Conservation (phyloP, 2,888 invertebrate species). For the Noctua janthina region DNA sequence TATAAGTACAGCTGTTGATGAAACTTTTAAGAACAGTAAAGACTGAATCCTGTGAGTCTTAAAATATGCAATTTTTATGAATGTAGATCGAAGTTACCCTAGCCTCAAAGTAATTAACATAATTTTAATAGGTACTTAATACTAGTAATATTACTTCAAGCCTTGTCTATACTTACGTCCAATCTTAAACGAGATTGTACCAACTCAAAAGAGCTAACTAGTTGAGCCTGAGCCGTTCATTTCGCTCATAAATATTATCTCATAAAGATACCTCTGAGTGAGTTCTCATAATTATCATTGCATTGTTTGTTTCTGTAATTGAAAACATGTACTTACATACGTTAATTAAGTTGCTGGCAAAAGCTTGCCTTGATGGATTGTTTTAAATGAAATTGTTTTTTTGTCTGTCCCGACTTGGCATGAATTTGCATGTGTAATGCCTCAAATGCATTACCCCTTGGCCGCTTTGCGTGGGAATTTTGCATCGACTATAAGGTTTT, state of each 20-base stretch:
- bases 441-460: conserved; percentile 82
- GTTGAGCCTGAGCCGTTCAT: conserved; percentile 11
- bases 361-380: conserved; percentile 85
- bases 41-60: not conserved
- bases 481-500: conserved; percentile 75
- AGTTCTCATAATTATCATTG: conserved; percentile 68
- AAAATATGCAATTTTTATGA: not conserved
- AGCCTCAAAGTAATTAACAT: not conserved
- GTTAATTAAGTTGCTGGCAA: conserved; percentile 86
- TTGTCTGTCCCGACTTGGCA: conserved; percentile 79
- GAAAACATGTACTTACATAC: conserved; percentile 76
- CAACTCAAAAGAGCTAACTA: conserved; percentile 20
- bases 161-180: not conserved
- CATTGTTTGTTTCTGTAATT: conserved; percentile 87
- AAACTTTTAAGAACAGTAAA: not conserved
- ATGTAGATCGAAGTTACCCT: not conserved
- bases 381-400: conserved; percentile 82
- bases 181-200: conserved; percentile 6
- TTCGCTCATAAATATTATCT: conserved; percentile 58
- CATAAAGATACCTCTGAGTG: conserved; percentile 52
- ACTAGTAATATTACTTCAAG: conserved; percentile 1
- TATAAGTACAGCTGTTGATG: not conserved
- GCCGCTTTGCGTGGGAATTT: conserved; percentile 81
- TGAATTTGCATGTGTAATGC: conserved; percentile 86
- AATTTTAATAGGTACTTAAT: not conserved